Base-by-base conservation (phyloP, 2,797 vertebrate genomes). In the Glyptemys insculpta region DNA sequence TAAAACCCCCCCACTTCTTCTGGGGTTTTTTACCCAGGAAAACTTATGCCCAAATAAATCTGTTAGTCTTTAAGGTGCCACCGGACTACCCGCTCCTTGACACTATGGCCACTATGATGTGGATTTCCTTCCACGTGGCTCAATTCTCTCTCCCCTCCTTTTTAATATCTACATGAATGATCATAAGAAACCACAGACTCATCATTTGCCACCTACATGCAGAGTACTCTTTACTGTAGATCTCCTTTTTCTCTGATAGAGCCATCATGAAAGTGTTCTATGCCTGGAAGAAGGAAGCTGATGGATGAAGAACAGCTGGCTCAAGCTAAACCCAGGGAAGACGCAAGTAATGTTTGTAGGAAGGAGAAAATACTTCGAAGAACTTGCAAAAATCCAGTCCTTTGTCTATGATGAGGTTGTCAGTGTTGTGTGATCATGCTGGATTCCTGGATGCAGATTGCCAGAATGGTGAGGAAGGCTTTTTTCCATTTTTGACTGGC, bases 291-390 rank as follows among this genome's bases (percentile, higher is more conserved):
- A 34, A 83, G 41, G 9, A 44, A 91, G 59, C 81, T 79, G 74
- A 78, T 74, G 76, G 81, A 89, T 50, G 68, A 97, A 85, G 59
- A 76, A 76, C 76, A 93, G 10, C 27, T 92, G 76, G 11, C 53
- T 95, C 49, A 86, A 92, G 19, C 87, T 56, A 89, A 72, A 96
- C 85, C 31, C 78, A 82, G 54, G 65, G 92, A 76, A 47, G 86
- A 89, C 0, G 2, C 1, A 1, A 47, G 4, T 89, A 83, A 47
- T 93, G 89, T 93, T 95, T 44, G 94, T 79, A n/a, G 81, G 62
- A 25, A 90, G 50, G 1, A 80, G 47, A 91, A 92, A 90, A 76
- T 31, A 27, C 12, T 74, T 76, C 44, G 50, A 4, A 85, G 59
- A 86, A 79, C 52, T 31, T 88, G 53, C 53, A 86, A 92, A 62